Conservation (phyloP, 2,888 invertebrate genomes). For the Leistus spinibarbis region DNA sequence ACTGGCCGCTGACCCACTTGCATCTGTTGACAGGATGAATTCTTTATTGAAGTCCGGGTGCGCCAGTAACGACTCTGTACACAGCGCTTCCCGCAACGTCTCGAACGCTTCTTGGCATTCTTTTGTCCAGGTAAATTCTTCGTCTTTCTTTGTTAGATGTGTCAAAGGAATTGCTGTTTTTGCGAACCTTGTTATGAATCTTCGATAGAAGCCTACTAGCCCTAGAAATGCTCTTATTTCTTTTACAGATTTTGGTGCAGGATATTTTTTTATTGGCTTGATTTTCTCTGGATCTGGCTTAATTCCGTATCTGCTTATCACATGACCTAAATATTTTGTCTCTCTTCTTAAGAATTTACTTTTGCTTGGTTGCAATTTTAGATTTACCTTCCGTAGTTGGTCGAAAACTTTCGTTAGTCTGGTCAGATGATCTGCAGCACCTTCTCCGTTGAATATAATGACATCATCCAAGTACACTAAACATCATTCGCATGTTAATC, state of each 20-base stretch:
- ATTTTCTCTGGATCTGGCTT: conserved; percentile 40
- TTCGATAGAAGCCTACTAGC: too few species aligned
- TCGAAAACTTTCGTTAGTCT: conserved; percentile 34
- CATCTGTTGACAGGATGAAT: conserved; percentile 29
- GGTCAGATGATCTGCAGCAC: conserved; percentile 36
- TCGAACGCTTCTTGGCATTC: conserved; percentile 41
- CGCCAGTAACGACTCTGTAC: conserved; percentile 40
- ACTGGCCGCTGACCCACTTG: too few species aligned
- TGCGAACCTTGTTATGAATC: conserved; percentile 44
- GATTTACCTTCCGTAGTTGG: conserved; percentile 33
- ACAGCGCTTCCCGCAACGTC: conserved; percentile 38
- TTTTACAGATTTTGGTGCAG: conserved; percentile 40
- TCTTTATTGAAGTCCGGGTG: conserved; percentile 37
- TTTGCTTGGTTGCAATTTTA: conserved; percentile 40
- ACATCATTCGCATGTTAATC: conserved; percentile 44
- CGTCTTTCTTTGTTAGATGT: conserved; percentile 43
- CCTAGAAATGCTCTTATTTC: conserved; percentile 42
- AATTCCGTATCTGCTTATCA: conserved; percentile 40
- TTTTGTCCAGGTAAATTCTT: conserved; percentile 40
- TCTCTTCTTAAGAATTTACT: conserved; percentile 41
- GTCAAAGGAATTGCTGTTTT: conserved; percentile 45
- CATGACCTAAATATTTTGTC: conserved; percentile 42
- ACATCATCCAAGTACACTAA: conserved; percentile 44
- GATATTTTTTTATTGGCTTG: conserved; percentile 41
- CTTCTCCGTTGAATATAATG: conserved; percentile 43